phyloP scores from a whole-genome alignment of 1,140 invertebrate species.

The Gonioctena quinquepunctata region DNA sequence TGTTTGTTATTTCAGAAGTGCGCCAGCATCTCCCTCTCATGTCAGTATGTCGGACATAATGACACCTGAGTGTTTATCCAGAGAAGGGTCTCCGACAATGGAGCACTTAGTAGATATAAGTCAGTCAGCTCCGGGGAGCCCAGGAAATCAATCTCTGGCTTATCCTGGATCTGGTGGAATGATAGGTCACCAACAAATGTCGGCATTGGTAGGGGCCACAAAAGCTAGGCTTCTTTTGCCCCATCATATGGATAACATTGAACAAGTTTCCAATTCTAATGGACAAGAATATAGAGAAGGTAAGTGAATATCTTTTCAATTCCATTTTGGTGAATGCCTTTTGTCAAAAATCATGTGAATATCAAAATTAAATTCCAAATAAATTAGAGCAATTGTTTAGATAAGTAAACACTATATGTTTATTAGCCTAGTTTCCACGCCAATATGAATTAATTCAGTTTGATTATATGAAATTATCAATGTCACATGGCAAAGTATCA shows the following conservation, averaged over 20 bases:
- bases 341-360: too few relatives aligned
- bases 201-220: slow-evolving; percentile 55
- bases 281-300: slow-evolving; percentile 53
- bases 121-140: slow-evolving; percentile 74
- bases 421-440: too few relatives aligned
- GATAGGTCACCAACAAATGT: slow-evolving; percentile 57
- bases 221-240: slow-evolving; percentile 54
- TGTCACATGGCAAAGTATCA: too few relatives aligned
- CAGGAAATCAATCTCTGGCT: slow-evolving; percentile 51
- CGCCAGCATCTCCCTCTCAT: slow-evolving; percentile 90
- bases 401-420: too few relatives aligned
- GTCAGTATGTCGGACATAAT: slow-evolving; percentile 81
- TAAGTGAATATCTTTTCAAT: slow-evolving; percentile 4
- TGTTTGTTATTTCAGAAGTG: slow-evolving; percentile 68
- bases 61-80: slow-evolving; percentile 85
- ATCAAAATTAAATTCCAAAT: too few relatives aligned
- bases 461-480: too few relatives aligned
- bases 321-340: too few relatives aligned
- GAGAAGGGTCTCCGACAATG: slow-evolving; percentile 80
- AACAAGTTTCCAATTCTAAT: slow-evolving; percentile 42
- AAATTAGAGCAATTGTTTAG: too few relatives aligned
- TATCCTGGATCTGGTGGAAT: slow-evolving; percentile 45
- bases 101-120: slow-evolving; percentile 66
- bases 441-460: too few relatives aligned
- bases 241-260: slow-evolving; percentile 38